Conservation (phyloP, 2,888 invertebrate genomes). For the Kuschelorhynchus macadamiae region DNA sequence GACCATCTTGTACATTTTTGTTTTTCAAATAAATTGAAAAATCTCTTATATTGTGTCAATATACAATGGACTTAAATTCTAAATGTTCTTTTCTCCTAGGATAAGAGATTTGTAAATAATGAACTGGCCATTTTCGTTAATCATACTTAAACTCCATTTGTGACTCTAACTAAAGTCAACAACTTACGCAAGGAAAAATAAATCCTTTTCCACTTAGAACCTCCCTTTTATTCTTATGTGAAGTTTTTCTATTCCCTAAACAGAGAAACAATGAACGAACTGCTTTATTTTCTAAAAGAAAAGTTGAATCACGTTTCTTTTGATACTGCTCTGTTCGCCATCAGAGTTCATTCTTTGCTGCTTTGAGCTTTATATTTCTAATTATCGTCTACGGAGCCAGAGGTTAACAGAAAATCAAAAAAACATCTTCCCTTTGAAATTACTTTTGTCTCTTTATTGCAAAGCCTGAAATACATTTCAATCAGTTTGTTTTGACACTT, state of each 20-base stretch:
- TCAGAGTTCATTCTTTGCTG: slow-evolving; percentile 14
- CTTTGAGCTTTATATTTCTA: slow-evolving; percentile 36
- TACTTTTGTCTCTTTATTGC: slow-evolving; percentile 13
- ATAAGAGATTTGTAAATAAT: too few species aligned
- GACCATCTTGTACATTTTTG: too few species aligned
- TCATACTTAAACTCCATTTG: too few species aligned
- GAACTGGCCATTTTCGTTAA: too few species aligned
- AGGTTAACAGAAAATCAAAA: slow-evolving; percentile 27
- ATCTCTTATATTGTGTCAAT: too few species aligned
- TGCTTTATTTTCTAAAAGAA: slow-evolving; percentile 24
- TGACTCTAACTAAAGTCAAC: too few species aligned
- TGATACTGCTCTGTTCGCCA: slow-evolving; percentile 26
- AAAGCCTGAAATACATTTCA: slow-evolving; percentile 11
- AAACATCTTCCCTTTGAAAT: slow-evolving; percentile 4
- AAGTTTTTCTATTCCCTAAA: slow-evolving; percentile 1
- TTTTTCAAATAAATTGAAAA: too few species aligned
- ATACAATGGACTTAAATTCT: too few species aligned
- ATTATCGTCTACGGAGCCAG: slow-evolving; percentile 21
- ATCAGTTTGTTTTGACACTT: not conserved
- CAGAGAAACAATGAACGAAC: slow-evolving; percentile 5
- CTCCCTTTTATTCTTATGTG: not conserved
- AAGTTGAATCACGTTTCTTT: slow-evolving; percentile 29
- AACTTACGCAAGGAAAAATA: too few species aligned
- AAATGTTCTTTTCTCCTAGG: too few species aligned
- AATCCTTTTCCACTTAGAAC: not conserved